Conservation (phyloP, 1,140 invertebrate genomes). For the Daktulosphaira vitifoliae region DNA sequence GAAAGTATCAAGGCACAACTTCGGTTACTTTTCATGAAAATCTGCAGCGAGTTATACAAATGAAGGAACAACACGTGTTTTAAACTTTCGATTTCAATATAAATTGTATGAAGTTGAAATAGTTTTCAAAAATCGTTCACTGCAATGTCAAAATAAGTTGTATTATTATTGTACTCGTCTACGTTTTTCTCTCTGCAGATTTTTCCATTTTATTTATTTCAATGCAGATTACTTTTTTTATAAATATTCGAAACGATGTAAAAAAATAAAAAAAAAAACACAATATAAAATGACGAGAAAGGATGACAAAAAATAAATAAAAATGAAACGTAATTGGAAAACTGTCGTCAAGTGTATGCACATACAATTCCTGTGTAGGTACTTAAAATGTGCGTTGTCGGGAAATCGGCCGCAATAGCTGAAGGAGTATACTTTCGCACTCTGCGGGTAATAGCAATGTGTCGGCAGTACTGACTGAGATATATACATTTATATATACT, state of each 20-base stretch:
- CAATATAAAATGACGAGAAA: too few relatives aligned
- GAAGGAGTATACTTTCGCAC: not conserved
- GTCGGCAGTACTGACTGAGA: not conserved
- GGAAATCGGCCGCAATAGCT: not conserved
- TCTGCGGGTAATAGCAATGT: not conserved
- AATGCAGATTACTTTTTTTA: not conserved
- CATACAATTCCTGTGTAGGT: not conserved
- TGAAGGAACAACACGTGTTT: too few relatives aligned
- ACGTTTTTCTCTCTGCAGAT: too few relatives aligned
- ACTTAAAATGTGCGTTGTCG: not conserved
- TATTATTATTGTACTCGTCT: too few relatives aligned
- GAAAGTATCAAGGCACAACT: too few relatives aligned
- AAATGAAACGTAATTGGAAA: conserved; percentile 27
- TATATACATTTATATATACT: not conserved
- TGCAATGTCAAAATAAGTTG: too few relatives aligned
- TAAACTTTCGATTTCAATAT: too few relatives aligned
- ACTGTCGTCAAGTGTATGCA: conserved; percentile 10
- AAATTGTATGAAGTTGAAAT: too few relatives aligned
- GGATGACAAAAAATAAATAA: not conserved
- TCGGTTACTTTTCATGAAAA: too few relatives aligned
- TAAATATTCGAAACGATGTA: not conserved
- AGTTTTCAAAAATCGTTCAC: too few relatives aligned
- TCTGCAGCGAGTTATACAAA: too few relatives aligned
- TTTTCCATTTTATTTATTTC: not conserved
- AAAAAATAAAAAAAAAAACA: not conserved